Percentiles rank a stretch among this genome's conserved stretches.
Conservation (phyloP, 35 echinoderm and acorn worm genomes). For the Heliocidaris tuberculata region DNA sequence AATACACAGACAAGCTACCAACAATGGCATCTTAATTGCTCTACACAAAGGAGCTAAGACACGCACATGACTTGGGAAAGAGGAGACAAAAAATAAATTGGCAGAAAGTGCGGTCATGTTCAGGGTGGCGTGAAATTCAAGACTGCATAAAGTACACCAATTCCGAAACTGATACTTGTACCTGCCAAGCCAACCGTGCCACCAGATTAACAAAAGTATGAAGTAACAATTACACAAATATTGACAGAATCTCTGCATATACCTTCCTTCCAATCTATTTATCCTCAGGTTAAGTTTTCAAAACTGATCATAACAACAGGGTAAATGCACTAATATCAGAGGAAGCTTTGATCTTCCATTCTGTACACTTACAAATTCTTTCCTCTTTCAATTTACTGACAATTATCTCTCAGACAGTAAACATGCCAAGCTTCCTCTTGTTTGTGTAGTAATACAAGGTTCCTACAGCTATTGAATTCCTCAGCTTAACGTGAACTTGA, state of each 20-base stretch:
- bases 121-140: neutral
- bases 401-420: neutral
- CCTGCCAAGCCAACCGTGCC: neutral
- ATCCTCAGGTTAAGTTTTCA: neutral
- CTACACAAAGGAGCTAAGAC: slow-evolving; percentile 5
- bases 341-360: neutral
- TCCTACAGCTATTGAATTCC: neutral
- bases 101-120: slow-evolving; percentile 33
- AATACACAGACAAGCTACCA: slow-evolving; percentile 28
- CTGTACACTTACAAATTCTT: neutral
- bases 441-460: slow-evolving; percentile 39
- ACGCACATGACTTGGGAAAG: neutral
- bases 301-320: slow-evolving; percentile 17
- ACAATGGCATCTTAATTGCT: slow-evolving; percentile 47
- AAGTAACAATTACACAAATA: neutral
- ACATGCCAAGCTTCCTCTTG: neutral
- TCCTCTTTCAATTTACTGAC: neutral
- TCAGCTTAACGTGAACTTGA: neutral
- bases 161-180: neutral
- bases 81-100: neutral
- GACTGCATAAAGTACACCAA: slow-evolving; percentile 15
- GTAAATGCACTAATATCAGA: slow-evolving; percentile 34
- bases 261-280: neutral
- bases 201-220: neutral
- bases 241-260: slow-evolving; percentile 27